Evolutionary conservation across 2,888 invertebrate species (phyloP).

Genomic region (Euspilapteryx auroguttella): DNA sequence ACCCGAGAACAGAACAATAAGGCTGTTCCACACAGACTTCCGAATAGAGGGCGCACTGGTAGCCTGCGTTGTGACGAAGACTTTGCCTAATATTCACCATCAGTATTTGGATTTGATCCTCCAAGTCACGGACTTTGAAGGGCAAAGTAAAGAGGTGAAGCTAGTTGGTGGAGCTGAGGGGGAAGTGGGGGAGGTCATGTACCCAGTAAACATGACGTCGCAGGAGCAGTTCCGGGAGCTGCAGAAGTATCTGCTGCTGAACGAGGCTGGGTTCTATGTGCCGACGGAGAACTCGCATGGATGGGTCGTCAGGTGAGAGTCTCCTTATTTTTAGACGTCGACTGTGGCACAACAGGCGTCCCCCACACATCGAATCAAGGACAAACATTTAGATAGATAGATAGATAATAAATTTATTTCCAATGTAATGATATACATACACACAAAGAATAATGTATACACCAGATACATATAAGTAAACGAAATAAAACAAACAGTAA

Average conservation of each 20-base stretch:
- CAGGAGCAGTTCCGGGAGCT: slow-evolving; percentile 13
- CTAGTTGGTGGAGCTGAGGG: slow-evolving; percentile 9
- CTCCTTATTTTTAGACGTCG: background rate
- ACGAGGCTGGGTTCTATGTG: slow-evolving; percentile 35
- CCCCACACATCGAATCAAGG: no score
- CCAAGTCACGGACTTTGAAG: slow-evolving; percentile 11
- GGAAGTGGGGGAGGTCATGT: slow-evolving; percentile 9
- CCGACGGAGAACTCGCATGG: slow-evolving; percentile 30
- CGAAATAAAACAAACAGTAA: no score
- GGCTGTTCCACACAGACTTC: slow-evolving; percentile 41
- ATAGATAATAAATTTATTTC: no score
- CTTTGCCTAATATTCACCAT: slow-evolving; percentile 10
- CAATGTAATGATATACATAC: no score
- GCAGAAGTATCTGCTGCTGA: slow-evolving; percentile 26
- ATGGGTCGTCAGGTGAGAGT: slow-evolving; percentile 35
- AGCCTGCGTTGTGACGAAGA: slow-evolving; percentile 37
- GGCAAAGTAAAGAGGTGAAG: slow-evolving; percentile 11
- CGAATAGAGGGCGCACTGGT: slow-evolving; percentile 17
- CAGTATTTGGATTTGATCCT: slow-evolving; percentile 28
- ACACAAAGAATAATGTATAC: no score
- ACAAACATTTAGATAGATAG: no score
- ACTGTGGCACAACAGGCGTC: no score
- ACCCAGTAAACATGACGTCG: slow-evolving; percentile 12
- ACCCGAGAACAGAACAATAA: slow-evolving; percentile 14
- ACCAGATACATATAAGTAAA: no score